Conservation (phyloP, 2,113 vertebrate species). For the Ascaphus truei region DNA sequence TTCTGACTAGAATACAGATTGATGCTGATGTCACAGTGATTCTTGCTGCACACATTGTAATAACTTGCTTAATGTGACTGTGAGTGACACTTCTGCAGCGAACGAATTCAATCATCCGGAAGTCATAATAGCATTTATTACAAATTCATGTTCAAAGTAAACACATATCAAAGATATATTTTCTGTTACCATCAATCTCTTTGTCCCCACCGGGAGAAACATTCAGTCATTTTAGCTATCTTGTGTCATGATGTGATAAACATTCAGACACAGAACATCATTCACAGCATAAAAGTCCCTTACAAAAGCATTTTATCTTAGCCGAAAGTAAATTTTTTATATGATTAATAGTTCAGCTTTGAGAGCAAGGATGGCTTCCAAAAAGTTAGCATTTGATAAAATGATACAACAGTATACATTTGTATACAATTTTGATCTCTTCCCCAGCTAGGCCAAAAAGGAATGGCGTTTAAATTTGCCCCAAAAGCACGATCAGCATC, state of each 20-base stretch:
- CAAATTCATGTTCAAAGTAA: conserved; percentile 13
- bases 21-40: not conserved
- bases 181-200: not conserved
- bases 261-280: not conserved
- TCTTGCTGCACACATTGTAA: not conserved
- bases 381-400: not conserved
- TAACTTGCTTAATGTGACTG: not conserved
- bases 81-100: not conserved
- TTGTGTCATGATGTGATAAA: conserved; percentile 4
- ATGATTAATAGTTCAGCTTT: not conserved
- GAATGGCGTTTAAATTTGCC: not conserved
- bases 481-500: not conserved
- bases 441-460: not conserved
- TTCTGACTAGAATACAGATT: not conserved
- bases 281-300: not conserved
- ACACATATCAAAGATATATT: not conserved
- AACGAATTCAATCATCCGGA: not conserved
- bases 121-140: not conserved
- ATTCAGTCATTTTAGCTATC: not conserved
- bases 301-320: not conserved
- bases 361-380: not conserved
- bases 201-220: not conserved
- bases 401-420: not conserved
- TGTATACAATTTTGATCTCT: not conserved
- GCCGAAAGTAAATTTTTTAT: not conserved